Conservation (phyloP, 2,888 invertebrate genomes). For the Hoplodrina ambigua region DNA sequence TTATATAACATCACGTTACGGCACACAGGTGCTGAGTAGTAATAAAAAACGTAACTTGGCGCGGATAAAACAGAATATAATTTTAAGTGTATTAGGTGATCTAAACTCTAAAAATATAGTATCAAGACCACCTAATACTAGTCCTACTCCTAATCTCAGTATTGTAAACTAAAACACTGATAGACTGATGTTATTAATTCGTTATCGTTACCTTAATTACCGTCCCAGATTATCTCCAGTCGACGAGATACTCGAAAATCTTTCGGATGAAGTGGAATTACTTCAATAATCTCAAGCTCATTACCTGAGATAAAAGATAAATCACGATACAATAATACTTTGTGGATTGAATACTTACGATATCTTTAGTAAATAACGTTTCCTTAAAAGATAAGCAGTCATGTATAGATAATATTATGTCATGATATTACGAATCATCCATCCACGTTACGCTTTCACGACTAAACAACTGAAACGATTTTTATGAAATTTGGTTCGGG, state of each 20-base stretch:
- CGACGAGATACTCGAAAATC: conserved; percentile 23
- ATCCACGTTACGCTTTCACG: no score
- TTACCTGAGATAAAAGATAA: conserved; percentile 29
- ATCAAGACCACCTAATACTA: no score
- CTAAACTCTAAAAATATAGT: no score
- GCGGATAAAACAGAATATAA: no score
- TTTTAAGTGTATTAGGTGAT: no score
- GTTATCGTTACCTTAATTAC: conserved; percentile 20
- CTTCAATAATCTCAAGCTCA: conserved; percentile 23
- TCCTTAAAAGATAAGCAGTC: background rate
- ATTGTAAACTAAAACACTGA: background rate
- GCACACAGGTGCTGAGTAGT: no score
- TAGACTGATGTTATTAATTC: background rate
- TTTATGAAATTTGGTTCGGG: no score
- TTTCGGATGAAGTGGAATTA: conserved; percentile 33
- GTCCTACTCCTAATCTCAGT: background rate
- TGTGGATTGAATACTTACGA: background rate
- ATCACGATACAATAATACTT: conserved; percentile 16
- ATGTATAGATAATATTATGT: no score
- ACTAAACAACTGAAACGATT: no score
- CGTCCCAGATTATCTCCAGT: conserved; percentile 20
- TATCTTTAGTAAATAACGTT: background rate
- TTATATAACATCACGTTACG: no score
- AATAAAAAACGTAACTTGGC: no score
- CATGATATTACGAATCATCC: no score